Conservation (phyloP, 2,888 invertebrate genomes). For the Coenonympha glycerion region DNA sequence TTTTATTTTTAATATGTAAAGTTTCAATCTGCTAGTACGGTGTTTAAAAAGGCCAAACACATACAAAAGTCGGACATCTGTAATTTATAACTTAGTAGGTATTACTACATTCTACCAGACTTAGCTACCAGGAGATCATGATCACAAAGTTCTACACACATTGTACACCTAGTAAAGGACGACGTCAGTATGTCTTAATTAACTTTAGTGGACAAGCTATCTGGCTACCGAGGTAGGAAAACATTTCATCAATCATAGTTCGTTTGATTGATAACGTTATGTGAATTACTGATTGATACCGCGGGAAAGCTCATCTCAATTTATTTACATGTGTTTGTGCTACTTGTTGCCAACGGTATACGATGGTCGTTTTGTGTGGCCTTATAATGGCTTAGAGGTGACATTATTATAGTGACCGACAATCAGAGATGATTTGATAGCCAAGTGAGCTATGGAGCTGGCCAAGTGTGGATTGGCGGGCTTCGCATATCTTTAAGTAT, state of each 20-base stretch:
- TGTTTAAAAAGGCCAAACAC: too few species aligned
- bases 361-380: constrained; percentile 37
- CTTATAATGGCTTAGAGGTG: constrained; percentile 15
- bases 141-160: background rate
- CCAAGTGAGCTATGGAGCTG: too few species aligned
- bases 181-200: constrained; percentile 54
- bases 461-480: too few species aligned
- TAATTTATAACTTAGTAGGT: too few species aligned
- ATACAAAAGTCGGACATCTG: too few species aligned
- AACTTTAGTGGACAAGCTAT: constrained; percentile 68
- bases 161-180: constrained; percentile 7
- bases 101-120: too few species aligned
- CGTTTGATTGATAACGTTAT: constrained; percentile 71
- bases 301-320: constrained; percentile 66
- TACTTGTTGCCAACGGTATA: constrained; percentile 67
- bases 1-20: too few species aligned
- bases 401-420: too few species aligned
- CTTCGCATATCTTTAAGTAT: too few species aligned
- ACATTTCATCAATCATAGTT: constrained; percentile 70
- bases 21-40: too few species aligned
- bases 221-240: constrained; percentile 68
- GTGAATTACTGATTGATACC: constrained; percentile 73
- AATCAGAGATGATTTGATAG: too few species aligned
- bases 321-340: constrained; percentile 73
- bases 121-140: background rate